Evolutionary conservation across 2,797 vertebrate species (phyloP), one percentile per base, ranked within the genome.

Genomic region (Acridotheres tristis): DNA sequence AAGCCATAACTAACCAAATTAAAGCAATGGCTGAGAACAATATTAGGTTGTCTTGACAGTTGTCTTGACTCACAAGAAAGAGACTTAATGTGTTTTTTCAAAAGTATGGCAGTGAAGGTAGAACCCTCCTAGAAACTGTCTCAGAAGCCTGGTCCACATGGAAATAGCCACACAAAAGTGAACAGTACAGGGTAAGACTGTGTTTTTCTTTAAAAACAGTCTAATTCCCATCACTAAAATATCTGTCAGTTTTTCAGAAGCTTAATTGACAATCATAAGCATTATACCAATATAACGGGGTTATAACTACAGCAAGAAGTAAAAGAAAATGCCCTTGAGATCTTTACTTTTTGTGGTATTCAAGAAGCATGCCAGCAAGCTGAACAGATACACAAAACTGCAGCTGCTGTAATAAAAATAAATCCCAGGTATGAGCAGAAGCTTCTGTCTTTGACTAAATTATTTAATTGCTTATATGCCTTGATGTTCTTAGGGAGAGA

Each of bases 351-450:
- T 63, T 30, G 16, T 19, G 48, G 40, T 66, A 59, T 68, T 92
- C 43, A 74, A 65, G 50, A 81, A 75, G 34, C 54, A 40, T 27
- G 34, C 36, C 81, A 83, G 55, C 38, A 79, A 94, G 62, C 51
- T 20, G 47, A 83, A 61, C 58, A 85, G 40, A 88, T 50, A 93
- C 6, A 20, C 69, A 71, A 63, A 95, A 79, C 45, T 51, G 42
- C 59, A 87, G 80, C 55, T 92, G 93, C 89, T 89, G 30, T 18
- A 87, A 89, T 91, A 93, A 89, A 45, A 34, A 45, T 16, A 83
- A 77, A 91, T 59, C 54, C 54, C 32, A 83, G 63, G 65, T 77
- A 94, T n/a, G 42, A 78, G 48, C 40, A 76, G n/a, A 82, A 29
- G 78, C 43, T 23, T 23, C 43, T 48, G 16, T n/a, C 55, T 84